These are phyloP conservation scores for Coenonympha glycerion DNA, from an alignment of 2,888 invertebrate species.

Conservation along the genomic window DNA sequence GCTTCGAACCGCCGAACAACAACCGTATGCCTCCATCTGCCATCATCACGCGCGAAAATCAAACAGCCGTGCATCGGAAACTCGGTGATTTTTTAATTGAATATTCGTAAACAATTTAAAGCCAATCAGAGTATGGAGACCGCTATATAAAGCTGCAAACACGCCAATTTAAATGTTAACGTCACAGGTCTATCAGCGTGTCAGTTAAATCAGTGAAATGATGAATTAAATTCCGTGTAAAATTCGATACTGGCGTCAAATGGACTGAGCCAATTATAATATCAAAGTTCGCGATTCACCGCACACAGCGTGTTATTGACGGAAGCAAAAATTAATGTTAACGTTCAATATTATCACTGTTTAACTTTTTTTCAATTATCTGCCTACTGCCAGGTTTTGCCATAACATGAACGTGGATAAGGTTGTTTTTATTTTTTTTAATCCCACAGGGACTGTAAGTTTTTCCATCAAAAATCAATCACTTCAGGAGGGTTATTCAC, in stretches of 20 bases:
- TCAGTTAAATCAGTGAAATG: slow-evolving; percentile 47
- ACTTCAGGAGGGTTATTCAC: no score
- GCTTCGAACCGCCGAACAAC: not conserved
- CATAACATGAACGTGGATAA: no score
- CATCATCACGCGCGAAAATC: slow-evolving; percentile 16
- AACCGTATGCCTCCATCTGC: slow-evolving; percentile 19
- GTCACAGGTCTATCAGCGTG: slow-evolving; percentile 46
- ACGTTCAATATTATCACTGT: not conserved
- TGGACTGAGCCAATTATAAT: slow-evolving; percentile 48
- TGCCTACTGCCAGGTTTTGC: no score
- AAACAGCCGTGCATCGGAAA: slow-evolving; percentile 8
- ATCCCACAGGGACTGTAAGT: no score
- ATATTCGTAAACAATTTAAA: slow-evolving; percentile 37
- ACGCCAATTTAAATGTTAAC: slow-evolving; percentile 40
- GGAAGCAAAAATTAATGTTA: not conserved
- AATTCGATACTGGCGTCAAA: slow-evolving; percentile 40
- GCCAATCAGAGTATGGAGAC: slow-evolving; percentile 39
- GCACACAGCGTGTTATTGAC: slow-evolving; percentile 1
- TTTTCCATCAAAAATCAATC: no score
- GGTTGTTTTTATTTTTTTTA: no score
- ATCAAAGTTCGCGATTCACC: slow-evolving; percentile 32
- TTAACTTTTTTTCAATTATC: no score
- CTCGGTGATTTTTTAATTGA: slow-evolving; percentile 30
- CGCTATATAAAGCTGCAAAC: slow-evolving; percentile 36
- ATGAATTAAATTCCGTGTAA: slow-evolving; percentile 51